Evolutionary conservation across 2,888 invertebrate species (phyloP).

Genomic region (Cactoblastis cactorum): DNA sequence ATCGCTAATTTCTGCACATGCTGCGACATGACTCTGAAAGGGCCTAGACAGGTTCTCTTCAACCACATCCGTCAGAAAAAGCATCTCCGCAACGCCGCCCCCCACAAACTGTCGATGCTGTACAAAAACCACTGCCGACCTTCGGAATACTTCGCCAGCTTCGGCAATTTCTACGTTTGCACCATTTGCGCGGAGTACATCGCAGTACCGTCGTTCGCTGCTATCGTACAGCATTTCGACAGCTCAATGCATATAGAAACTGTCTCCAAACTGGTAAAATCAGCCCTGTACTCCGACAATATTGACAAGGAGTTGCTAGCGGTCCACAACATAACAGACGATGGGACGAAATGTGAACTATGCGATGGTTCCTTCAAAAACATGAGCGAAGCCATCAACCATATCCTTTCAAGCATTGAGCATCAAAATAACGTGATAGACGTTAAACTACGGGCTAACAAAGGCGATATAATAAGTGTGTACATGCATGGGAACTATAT

Average conservation of each 20-base stretch:
- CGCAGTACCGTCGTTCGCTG: slow-evolving; percentile 63
- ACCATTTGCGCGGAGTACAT: slow-evolving; percentile 56
- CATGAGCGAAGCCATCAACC: slow-evolving; percentile 43
- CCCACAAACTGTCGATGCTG: slow-evolving; percentile 53
- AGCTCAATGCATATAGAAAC: slow-evolving; percentile 55
- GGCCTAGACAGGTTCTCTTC: slow-evolving; percentile 67
- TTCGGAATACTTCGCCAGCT: slow-evolving; percentile 66
- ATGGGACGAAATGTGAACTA: slow-evolving; percentile 43
- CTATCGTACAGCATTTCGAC: slow-evolving; percentile 67
- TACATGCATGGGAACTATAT: slow-evolving; percentile 66
- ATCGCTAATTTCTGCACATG: slow-evolving; percentile 65
- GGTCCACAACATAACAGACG: slow-evolving; percentile 37
- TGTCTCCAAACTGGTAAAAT: slow-evolving; percentile 50
- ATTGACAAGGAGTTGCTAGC: slow-evolving; percentile 40
- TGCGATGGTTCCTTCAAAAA: slow-evolving; percentile 49
- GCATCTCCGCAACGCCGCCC: slow-evolving; percentile 68
- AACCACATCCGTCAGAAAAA: slow-evolving; percentile 73
- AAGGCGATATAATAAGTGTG: slow-evolving; percentile 64
- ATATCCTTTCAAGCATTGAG: slow-evolving; percentile 48
- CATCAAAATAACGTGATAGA: slow-evolving; percentile 55
- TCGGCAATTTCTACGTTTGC: slow-evolving; percentile 68
- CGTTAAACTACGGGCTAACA: slow-evolving; percentile 38
- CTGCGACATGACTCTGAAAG: slow-evolving; percentile 69
- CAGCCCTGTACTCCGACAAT: slow-evolving; percentile 47
- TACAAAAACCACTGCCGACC: slow-evolving; percentile 68